Conservation (phyloP, 2,113 vertebrate genomes). For the Propithecus coquereli region DNA sequence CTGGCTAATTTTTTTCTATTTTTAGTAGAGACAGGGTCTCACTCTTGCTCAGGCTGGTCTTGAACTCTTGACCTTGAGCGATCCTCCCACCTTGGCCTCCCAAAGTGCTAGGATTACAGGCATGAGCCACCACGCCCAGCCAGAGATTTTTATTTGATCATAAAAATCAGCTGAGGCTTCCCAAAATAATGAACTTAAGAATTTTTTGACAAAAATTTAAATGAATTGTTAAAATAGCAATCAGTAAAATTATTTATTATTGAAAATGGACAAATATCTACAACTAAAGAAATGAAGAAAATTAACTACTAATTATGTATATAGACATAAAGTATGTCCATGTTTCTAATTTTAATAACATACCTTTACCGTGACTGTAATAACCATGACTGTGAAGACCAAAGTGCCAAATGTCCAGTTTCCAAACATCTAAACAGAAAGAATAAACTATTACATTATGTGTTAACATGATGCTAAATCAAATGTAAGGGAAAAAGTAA, state of each 20-base stretch:
- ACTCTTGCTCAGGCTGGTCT: too few species aligned
- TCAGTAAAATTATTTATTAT: neutral
- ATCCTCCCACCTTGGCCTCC: too few species aligned
- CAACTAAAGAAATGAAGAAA: neutral
- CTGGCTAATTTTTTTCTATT: too few species aligned
- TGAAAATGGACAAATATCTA: neutral
- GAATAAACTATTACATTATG: neutral
- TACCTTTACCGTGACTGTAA: conserved; percentile 98
- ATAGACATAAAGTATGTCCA: neutral
- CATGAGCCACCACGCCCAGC: too few species aligned
- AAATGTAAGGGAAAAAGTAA: neutral
- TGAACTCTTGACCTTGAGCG: too few species aligned
- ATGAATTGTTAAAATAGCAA: conserved; percentile 26
- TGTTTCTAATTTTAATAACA: neutral
- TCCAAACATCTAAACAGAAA: conserved; percentile 93
- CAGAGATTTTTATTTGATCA: neutral
- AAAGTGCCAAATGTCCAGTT: conserved; percentile 98
- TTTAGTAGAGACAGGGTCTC: too few species aligned
- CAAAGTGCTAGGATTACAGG: too few species aligned
- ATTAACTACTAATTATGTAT: neutral
- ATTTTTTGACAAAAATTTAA: conserved; percentile 30
- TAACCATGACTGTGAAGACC: conserved; percentile 98
- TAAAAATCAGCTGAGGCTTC: conserved; percentile 11
- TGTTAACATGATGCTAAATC: neutral
- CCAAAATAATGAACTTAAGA: neutral